Conservation (phyloP, 2,797 vertebrate species). For the Alcedo atthis region DNA sequence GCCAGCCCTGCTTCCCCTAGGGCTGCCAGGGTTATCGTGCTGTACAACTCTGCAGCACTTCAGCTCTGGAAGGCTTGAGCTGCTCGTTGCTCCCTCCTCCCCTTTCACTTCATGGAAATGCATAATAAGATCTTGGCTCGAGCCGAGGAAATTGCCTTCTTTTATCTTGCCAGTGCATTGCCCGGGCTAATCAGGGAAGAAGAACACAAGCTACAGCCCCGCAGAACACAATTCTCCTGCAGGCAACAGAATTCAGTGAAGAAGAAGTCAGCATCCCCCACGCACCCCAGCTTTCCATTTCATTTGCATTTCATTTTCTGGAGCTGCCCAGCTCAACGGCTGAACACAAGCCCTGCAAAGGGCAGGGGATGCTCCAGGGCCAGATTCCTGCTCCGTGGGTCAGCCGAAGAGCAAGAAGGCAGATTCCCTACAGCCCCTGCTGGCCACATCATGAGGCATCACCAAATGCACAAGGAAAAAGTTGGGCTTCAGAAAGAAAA, state of each 20-base stretch:
- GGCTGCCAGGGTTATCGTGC: background rate
- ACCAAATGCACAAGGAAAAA: background rate
- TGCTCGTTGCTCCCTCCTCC: background rate
- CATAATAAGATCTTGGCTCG: background rate
- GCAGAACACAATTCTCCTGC: background rate
- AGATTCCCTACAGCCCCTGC: background rate
- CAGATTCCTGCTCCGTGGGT: background rate
- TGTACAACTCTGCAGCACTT: background rate
- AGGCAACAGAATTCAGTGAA: background rate
- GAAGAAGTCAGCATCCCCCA: background rate
- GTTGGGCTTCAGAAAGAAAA: background rate
- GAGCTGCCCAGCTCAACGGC: background rate
- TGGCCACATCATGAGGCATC: background rate
- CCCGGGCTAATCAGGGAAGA: background rate
- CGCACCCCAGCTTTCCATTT: background rate
- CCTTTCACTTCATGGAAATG: background rate
- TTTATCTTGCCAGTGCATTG: background rate
- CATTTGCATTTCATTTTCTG: background rate
- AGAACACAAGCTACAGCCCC: background rate
- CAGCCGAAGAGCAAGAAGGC: background rate
- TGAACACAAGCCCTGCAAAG: background rate
- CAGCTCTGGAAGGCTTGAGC: background rate
- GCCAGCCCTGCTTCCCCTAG: background rate
- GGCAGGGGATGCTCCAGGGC: background rate
- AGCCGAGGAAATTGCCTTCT: background rate